Base-by-base conservation (phyloP, 2,888 invertebrate species). In the Myopa tessellatipennis region DNA sequence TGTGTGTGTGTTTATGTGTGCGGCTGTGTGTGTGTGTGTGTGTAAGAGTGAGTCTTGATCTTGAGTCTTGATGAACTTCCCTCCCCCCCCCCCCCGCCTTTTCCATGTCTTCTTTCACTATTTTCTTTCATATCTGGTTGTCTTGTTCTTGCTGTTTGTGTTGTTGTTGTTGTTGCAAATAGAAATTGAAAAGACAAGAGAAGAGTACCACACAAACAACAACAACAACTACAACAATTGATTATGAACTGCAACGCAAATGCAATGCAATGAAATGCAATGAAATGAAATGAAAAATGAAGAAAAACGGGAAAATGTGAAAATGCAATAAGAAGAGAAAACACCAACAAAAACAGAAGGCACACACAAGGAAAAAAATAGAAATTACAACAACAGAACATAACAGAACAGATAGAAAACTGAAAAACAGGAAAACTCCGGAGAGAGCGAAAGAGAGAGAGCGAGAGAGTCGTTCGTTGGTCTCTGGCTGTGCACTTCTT, bases 151-250 rank as follows among this genome's bases (percentile, higher is more conserved):
- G 52, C 55, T 76, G 60, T 55, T 75, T 38, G 50, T 60, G 50
- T 70, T 69, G 26, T 50, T 72, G 36, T 61, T 67, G 65, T 75
- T 68, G 76, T 58, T 77, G 79, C 78, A 65, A 84, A 86, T 85
- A 85, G 87, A 86, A 87, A 86, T 85, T 86, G 85, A 87, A 86
- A 86, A 87, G 85, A 84, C 85, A 85, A 83, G 76, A 77, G 76
- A 77, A 74, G 36, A 77, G 74, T 71, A 61, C 70, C 63, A 74
- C 58, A 73, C 18, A 77, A 60, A 82, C 65, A 75, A 76, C 18
- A 61, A 68, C 71, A 79, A 63, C 60, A 69, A 75, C 60, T 7
- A 75, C 45, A 70, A 70, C 45, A 61, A 52, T 18, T 36, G 36
- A 58, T n/a, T 58, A 16, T 50, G 52, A 58, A 36, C 14, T 8